Conservation (phyloP, 1,140 invertebrate species). For the Temnothorax longispinosus region DNA sequence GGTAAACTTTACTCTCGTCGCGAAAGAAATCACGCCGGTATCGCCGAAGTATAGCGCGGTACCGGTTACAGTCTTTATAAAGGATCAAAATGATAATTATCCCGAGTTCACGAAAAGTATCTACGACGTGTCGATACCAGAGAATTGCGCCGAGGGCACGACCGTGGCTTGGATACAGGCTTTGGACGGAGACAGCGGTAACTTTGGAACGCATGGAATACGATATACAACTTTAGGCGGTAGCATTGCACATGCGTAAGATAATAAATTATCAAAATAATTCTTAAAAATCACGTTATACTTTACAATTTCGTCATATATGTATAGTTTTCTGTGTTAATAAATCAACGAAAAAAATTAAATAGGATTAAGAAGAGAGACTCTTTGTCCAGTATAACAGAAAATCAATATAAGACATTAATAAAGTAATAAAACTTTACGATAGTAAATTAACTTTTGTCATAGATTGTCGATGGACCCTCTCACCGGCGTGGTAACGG, state of each 20-base stretch:
- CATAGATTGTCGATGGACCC: constrained; percentile 93
- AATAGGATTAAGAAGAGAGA: neutral
- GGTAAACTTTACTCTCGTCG: constrained; percentile 94
- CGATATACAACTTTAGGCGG: constrained; percentile 94
- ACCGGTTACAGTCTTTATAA: constrained; percentile 93
- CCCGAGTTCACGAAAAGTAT: constrained; percentile 93
- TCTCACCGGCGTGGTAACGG: constrained; percentile 93
- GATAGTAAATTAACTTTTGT: constrained; percentile 41
- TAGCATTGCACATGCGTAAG: constrained; percentile 94
- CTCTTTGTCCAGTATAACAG: neutral
- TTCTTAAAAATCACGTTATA: neutral
- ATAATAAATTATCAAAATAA: constrained; percentile 68
- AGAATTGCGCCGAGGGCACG: constrained; percentile 94
- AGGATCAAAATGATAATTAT: constrained; percentile 97
- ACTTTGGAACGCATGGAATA: constrained; percentile 94
- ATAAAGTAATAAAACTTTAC: constrained; percentile 33
- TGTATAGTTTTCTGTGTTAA: neutral
- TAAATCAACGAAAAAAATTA: neutral
- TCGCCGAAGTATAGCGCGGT: constrained; percentile 93
- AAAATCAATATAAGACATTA: constrained; percentile 6
- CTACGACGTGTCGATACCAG: constrained; percentile 92
- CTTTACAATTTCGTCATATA: neutral
- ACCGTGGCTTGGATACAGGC: constrained; percentile 94
- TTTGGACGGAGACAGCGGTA: constrained; percentile 93
- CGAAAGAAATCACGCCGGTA: constrained; percentile 92